Conservation (phyloP, 2,888 invertebrate species). For the Perithous albicinctus region DNA sequence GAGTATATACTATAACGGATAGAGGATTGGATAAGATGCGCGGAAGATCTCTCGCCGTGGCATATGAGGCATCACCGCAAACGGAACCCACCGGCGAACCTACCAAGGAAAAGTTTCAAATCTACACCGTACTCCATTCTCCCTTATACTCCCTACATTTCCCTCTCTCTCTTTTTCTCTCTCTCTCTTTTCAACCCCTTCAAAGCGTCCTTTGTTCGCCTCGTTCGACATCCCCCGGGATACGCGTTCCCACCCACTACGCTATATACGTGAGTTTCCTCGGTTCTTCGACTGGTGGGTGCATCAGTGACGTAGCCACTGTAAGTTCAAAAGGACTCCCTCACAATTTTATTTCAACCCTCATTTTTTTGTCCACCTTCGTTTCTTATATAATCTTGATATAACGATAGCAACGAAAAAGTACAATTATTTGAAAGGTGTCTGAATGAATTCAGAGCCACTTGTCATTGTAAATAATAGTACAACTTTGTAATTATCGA, state of each 20-base stretch:
- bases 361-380: conserved; percentile 51
- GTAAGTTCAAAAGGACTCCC: background rate
- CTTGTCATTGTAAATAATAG: background rate
- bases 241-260: conserved; percentile 65
- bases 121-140: conserved; percentile 56
- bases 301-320: conserved; percentile 29
- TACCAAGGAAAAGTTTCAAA: conserved; percentile 40
- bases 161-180: conserved; percentile 68
- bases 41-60: conserved; percentile 43
- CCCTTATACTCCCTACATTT: conserved; percentile 2
- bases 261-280: conserved; percentile 18
- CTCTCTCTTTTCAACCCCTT: conserved; percentile 75
- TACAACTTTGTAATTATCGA: background rate
- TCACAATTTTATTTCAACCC: conserved; percentile 28
- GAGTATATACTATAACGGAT: conserved; percentile 37
- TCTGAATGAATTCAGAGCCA: background rate
- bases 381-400: no score
- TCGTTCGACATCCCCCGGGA: conserved; percentile 75
- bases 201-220: conserved; percentile 80
- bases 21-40: conserved; percentile 53
- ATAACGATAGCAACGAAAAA: no score
- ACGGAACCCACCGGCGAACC: background rate
- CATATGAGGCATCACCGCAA: conserved; percentile 36
- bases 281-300: conserved; percentile 13
- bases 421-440: no score